Evolutionary conservation across 2,888 invertebrate species (phyloP), one percentile per base, ranked within the genome.

Genomic region (Lepeophtheirus nordmannii): DNA sequence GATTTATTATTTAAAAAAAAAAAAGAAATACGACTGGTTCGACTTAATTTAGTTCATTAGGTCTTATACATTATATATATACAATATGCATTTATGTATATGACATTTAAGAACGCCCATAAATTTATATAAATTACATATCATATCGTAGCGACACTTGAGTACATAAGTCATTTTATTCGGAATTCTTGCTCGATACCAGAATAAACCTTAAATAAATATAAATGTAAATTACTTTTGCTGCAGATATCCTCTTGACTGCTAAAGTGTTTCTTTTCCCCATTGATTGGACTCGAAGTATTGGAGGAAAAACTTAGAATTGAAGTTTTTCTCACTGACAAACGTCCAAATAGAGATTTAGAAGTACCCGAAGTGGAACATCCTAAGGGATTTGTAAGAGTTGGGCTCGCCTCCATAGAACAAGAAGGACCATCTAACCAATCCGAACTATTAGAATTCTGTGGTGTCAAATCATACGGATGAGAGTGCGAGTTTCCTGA

Each of bases 291-390:
- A 17, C 63, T 63, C 62, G 66, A 68, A 20, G 70, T 70, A 53
- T 71, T 71, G 12, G 73, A 72, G 20, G 85, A 83, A 79, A 85
- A 83, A 80, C 85, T 85, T 79, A 86, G 81, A 79, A 86, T 83
- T 77, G 86, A 87, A 79, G 86, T 85, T 83, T 87, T 87, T 81
- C 87, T 84, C 80, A 87, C 85, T 82, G 86, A 86, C 80, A 87
- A 82, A 79, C 86, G 84, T 79, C 85, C 84, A 77, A 87, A 83
- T 76, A 87, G 79, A 58, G 69, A 76, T 80, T 80, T 73, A 17
- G 53, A 46, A 5, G n/a, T 17, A n/a, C n/a, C 17, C n/a, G 53
- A 46, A 17, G 53, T 46, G 77, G 79, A 74, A 76, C 76, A 71
- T 75, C 76, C 67, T 17, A 46, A 46, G 8, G 53, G 53, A 46